A percentile compares a stretch with the other conserved stretches of the same genome.
Evolutionary conservation across 2,888 invertebrate species (phyloP).

Genomic region (Ceriagrion tenellum): DNA sequence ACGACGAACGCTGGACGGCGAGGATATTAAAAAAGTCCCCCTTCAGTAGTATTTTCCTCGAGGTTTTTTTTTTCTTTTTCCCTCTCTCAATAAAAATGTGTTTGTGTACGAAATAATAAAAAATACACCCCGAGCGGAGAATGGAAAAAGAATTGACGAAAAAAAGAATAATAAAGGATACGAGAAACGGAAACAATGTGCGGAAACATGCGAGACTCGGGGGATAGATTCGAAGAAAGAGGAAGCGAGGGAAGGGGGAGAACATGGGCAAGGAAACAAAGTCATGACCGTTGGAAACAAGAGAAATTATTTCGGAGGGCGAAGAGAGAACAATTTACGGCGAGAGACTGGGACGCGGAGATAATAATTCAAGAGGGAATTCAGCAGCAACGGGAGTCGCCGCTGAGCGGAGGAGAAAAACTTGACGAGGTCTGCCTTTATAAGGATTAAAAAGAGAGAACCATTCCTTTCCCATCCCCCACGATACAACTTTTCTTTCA

Average conservation of each 20-base stretch:
- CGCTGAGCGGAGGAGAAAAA: background rate
- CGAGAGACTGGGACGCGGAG: background rate
- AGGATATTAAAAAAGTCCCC: conserved; percentile 8
- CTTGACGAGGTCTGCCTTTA: background rate
- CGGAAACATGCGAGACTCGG: background rate
- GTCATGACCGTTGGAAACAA: conserved; percentile 9
- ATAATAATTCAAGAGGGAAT: background rate
- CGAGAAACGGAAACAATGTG: conserved; percentile 2
- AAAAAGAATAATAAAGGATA: background rate
- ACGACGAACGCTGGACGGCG: background rate
- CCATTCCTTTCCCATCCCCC: background rate
- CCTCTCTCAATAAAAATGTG: background rate
- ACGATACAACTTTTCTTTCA: background rate
- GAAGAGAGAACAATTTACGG: background rate
- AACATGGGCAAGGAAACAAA: background rate
- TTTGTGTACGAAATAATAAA: background rate
- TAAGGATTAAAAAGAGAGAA: background rate
- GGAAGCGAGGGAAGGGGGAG: background rate
- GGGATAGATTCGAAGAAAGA: conserved; percentile 14
- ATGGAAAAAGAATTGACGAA: background rate
- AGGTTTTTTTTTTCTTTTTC: no score
- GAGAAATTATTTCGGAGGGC: background rate
- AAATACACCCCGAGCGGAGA: background rate
- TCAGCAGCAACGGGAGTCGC: background rate
- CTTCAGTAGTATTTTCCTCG: background rate